These are phyloP conservation scores for Orchestia grillus DNA, from an alignment of 1,140 invertebrate species.

Conservation along the genomic window DNA sequence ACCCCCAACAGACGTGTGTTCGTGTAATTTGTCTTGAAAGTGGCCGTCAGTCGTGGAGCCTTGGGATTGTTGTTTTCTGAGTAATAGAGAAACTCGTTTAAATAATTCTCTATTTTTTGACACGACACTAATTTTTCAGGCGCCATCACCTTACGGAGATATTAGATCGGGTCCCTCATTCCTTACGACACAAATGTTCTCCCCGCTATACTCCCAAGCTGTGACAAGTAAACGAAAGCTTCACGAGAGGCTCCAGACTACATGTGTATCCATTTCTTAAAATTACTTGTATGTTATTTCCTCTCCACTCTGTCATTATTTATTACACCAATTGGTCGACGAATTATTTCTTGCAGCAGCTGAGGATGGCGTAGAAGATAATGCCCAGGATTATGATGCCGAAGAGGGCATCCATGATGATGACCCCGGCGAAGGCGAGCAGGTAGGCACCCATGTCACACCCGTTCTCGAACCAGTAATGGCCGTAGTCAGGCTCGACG, in stretches of 20 bases:
- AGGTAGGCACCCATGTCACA: conserved; percentile 46
- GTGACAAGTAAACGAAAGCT: neutral
- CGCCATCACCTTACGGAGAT: neutral
- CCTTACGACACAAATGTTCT: neutral
- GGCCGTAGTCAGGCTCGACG: conserved; percentile 33
- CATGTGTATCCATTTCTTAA: neutral
- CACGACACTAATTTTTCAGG: neutral
- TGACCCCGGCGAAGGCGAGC: conserved; percentile 30
- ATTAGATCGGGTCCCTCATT: neutral
- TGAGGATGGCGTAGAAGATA: neutral
- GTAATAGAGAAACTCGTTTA: neutral
- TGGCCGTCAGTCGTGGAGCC: neutral
- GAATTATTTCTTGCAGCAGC: conserved; percentile 34
- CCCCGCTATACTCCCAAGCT: neutral
- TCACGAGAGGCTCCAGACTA: neutral
- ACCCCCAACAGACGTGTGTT: neutral
- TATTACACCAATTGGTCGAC: neutral
- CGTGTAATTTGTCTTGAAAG: neutral
- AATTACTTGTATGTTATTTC: neutral
- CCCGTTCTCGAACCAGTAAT: conserved; percentile 58
- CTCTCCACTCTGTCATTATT: neutral
- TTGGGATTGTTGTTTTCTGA: neutral
- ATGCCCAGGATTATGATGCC: conserved; percentile 24
- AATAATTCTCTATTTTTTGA: neutral
- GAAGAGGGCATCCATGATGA: conserved; percentile 46